Evolutionary conservation across 1,140 invertebrate genomes (phyloP), one percentile per base, ranked within the genome.

Genomic region (Drosophila lowei): DNA sequence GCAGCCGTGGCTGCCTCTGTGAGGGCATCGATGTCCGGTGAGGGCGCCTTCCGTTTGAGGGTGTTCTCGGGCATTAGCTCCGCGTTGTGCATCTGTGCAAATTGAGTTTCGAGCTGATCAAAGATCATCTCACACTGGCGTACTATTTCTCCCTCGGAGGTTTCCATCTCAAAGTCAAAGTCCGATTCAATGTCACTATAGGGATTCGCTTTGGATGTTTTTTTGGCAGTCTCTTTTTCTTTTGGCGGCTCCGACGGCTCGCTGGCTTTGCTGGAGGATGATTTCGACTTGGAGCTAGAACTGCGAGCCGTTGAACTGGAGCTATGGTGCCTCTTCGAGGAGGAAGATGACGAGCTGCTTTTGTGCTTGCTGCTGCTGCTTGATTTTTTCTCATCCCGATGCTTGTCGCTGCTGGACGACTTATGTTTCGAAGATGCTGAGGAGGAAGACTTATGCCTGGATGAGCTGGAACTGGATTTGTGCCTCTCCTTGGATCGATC

Each of bases 101-200:
- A 90, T 54, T 92, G 89, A 18, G 74, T 73, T 68, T 92, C 92
- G 55, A 93, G 85, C 70, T 93, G 90, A 91, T 95, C 94, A 77
- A 95, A 96, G 68, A 96, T 95, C 89, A 93, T 94, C 56, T 95
- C 92, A 83, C 95, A 96, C 86, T 96, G 95, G 58, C 95, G 93
- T 83, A 94, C 93, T 8, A 95, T 92, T 72, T 95, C 93, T 23
- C 93, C 92, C 64, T 95, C 94, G 42, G 93, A 89, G 25, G 65
- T 58, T 4, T 61, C 49, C 21, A 66, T 23, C 21, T 88, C 74
- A 8, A 67, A 71, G 13, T 81, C 66, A 6, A 62, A 67, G 41
- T 81, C 77, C 18, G 77, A 15, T 18, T 75, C 78, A 2, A 55
- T 8, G 1, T 72, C 59, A 0, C 68, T 43, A 0, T 6, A n/a